Evolutionary conservation across 2,888 invertebrate genomes (phyloP), one percentile per base, ranked within the genome.

Genomic region (Heliconius charithonia): DNA sequence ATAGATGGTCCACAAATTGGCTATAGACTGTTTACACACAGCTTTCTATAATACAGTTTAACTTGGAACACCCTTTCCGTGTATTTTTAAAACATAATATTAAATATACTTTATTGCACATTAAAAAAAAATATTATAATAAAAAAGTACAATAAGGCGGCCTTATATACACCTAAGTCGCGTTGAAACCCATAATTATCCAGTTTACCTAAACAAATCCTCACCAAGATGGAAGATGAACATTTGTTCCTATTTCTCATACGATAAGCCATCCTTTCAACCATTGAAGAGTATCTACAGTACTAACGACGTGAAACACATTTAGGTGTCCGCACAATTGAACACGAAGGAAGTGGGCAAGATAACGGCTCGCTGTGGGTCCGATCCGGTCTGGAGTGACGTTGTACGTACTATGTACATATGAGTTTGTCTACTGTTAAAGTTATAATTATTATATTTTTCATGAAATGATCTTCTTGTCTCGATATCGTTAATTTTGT

Each of bases 311-410:
- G 66, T 75, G 74, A 75, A 79, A 79, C 75, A 79, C 80, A 79
- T 80, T 80, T 74, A 59, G 70, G 76, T 65, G 83, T 80, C 82
- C 86, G 83, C 85, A 85, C 88, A 87, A 86, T 86, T 86, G 85
- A 82, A 82, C 85, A 83, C 87, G 88, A 87, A 89, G 89, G 88
- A 87, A 87, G 86, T 81, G 85, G 83, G 79, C 75, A 82, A 86
- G 86, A 86, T 86, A 87, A 84, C 83, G 81, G 77, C 76, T 81
- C 80, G 78, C 84, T 80, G 73, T 83, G 81, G 80, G 82, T 82
- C 84, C 82, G 80, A 79, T 78, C 79, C 80, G 65, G 70, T 76
- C 67, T 59, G 59, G 16, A 51, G 69, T 27, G 62, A 77, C 32
- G 22, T 51, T 22, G 16, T 27, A 32, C 37, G 16, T 59, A 67